Evolutionary conservation across 2,113 vertebrate genomes (phyloP).

Genomic region (Ictalurus punctatus): DNA sequence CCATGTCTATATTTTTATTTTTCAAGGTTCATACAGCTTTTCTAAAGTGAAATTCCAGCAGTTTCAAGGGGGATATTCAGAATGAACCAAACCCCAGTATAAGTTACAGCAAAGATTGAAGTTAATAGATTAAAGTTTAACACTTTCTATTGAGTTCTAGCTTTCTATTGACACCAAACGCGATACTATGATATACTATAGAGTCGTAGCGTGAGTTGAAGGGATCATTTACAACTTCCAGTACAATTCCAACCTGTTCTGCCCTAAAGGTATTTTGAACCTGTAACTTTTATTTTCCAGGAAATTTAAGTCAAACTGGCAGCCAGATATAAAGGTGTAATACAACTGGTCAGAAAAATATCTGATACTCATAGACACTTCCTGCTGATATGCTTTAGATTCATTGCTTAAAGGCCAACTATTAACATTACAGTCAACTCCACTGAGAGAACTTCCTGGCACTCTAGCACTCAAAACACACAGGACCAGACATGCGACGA

Average conservation of each 20-base stretch:
- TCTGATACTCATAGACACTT: neutral
- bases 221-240: neutral
- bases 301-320: neutral
- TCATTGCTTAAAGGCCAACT: neutral
- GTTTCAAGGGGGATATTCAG: neutral
- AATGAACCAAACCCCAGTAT: neutral
- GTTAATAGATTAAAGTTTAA: neutral
- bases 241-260: neutral
- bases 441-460: neutral
- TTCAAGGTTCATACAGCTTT: neutral
- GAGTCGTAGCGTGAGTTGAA: neutral
- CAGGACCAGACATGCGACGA: neutral
- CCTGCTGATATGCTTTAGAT: neutral
- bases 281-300: neutral
- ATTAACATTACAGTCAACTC: neutral
- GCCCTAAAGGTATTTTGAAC: neutral
- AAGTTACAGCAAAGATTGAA: too few relatives aligned
- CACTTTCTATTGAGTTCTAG: neutral
- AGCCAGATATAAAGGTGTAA: neutral
- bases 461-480: neutral
- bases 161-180: neutral
- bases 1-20: neutral
- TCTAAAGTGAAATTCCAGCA: neutral
- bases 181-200: neutral
- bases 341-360: neutral